Evolutionary conservation across 2,888 invertebrate genomes (phyloP).

Genomic region (Ametastegia equiseti): DNA sequence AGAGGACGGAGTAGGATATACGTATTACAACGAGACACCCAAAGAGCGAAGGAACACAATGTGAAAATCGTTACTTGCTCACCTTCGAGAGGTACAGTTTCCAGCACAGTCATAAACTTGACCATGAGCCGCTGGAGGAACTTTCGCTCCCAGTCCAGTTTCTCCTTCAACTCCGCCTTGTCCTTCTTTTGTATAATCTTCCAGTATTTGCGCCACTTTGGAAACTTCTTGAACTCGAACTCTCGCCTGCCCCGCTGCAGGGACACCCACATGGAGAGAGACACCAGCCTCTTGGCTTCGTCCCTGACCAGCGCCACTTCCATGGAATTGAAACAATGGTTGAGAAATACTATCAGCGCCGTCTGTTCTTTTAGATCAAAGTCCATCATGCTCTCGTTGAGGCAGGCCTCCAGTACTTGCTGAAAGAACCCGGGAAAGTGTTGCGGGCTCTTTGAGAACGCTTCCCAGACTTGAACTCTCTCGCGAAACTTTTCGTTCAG

Average conservation of each 20-base stretch:
- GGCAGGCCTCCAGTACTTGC: slow-evolving; percentile 86
- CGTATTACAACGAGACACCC: no score
- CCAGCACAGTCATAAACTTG: slow-evolving; percentile 90
- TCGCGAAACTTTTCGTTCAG: slow-evolving; percentile 99
- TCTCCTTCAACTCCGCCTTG: slow-evolving; percentile 83
- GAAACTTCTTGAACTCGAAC: slow-evolving; percentile 89
- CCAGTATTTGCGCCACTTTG: slow-evolving; percentile 96
- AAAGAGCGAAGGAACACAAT: not conserved
- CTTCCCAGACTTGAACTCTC: slow-evolving; percentile 97
- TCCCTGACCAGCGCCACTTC: slow-evolving; percentile 96
- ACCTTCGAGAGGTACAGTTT: slow-evolving; percentile 84
- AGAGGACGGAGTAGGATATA: not conserved
- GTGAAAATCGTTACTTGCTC: slow-evolving; percentile 54
- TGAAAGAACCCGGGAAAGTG: slow-evolving; percentile 91
- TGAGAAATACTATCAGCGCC: slow-evolving; percentile 92
- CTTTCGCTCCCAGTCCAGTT: slow-evolving; percentile 89
- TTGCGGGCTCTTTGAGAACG: slow-evolving; percentile 87
- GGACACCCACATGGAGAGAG: slow-evolving; percentile 95
- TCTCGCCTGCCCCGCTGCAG: slow-evolving; percentile 91
- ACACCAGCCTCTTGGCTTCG: slow-evolving; percentile 93
- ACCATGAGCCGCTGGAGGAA: slow-evolving; percentile 92
- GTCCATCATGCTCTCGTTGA: slow-evolving; percentile 80
- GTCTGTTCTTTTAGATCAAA: slow-evolving; percentile 86
- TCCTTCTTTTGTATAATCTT: slow-evolving; percentile 92
- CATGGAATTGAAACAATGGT: slow-evolving; percentile 98